Percentiles rank a stretch among this genome's conserved stretches.
Evolutionary conservation across 1,140 invertebrate genomes (phyloP).

Genomic region (Zaprionus camerounensis): DNA sequence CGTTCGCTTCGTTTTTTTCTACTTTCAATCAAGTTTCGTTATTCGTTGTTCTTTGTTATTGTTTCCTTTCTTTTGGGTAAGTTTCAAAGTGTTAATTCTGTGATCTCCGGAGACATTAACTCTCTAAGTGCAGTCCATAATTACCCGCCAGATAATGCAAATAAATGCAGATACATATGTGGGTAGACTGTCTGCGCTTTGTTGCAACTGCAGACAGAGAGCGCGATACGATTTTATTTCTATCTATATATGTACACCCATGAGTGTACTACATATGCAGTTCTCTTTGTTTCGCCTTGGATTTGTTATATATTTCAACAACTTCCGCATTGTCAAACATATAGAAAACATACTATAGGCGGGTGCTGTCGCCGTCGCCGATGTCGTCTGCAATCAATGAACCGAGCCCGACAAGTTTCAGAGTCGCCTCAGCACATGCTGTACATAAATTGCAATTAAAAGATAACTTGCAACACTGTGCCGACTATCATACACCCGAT

Average conservation of each 20-base stretch:
- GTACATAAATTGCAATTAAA: constrained; percentile 37
- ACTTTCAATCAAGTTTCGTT: constrained; percentile 48
- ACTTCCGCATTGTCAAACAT: constrained; percentile 81
- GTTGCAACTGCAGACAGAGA: constrained; percentile 65
- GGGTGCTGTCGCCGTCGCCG: constrained; percentile 35
- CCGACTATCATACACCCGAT: constrained; percentile 11
- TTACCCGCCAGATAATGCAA: constrained; percentile 59
- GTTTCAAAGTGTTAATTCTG: constrained; percentile 37
- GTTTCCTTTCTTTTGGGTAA: constrained; percentile 48
- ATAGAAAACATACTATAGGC: constrained; percentile 45
- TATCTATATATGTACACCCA: constrained; percentile 30
- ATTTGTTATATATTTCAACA: constrained; percentile 79
- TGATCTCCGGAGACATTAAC: constrained; percentile 53
- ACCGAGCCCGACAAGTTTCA: constrained; percentile 54
- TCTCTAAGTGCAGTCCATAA: constrained; percentile 67
- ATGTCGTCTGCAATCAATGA: constrained; percentile 70
- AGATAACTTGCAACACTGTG: not conserved
- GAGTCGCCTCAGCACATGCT: constrained; percentile 16
- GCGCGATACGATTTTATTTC: constrained; percentile 56
- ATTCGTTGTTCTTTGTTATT: constrained; percentile 27
- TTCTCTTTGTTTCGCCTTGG: constrained; percentile 77
- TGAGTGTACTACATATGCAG: constrained; percentile 39
- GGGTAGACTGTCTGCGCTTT: constrained; percentile 58
- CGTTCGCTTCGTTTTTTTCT: constrained; percentile 36
- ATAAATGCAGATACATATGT: constrained; percentile 36